Conservation (phyloP, 2,888 invertebrate genomes). For the Ophraella communa region DNA sequence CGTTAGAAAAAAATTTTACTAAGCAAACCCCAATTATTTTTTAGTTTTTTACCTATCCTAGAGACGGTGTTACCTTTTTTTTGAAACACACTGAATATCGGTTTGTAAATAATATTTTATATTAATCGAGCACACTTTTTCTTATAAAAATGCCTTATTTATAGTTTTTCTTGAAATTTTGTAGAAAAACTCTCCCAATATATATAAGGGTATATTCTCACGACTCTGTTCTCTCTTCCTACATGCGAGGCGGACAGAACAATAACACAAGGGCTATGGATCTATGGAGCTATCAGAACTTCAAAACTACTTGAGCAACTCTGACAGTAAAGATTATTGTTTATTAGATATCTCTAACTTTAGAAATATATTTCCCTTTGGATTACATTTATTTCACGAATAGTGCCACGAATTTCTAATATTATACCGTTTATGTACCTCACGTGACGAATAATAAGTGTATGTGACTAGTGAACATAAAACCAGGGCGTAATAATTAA, state of each 20-base stretch:
- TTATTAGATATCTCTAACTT: slow-evolving; percentile 57
- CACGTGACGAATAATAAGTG: not conserved
- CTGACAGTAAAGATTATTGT: slow-evolving; percentile 58
- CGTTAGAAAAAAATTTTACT: too few species aligned
- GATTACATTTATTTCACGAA: slow-evolving; percentile 23
- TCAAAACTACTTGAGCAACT: slow-evolving; percentile 55
- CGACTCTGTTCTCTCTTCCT: slow-evolving; percentile 13
- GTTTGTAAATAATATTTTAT: not conserved
- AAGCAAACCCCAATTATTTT: too few species aligned
- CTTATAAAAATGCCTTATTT: not conserved
- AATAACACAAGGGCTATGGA: slow-evolving; percentile 39
- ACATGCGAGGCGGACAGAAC: slow-evolving; percentile 31
- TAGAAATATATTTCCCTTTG: slow-evolving; percentile 40
- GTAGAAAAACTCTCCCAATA: slow-evolving; percentile 31
- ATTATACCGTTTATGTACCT: not conserved
- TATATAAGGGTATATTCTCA: slow-evolving; percentile 30
- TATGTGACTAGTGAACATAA: too few species aligned
- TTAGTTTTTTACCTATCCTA: too few species aligned
- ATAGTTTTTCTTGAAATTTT: slow-evolving; percentile 19
- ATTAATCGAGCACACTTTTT: not conserved
- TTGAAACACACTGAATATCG: too few species aligned
- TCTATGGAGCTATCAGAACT: slow-evolving; percentile 51
- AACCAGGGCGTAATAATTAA: too few species aligned
- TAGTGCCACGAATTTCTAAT: slow-evolving; percentile 28
- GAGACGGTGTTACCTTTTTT: too few species aligned